Base-by-base conservation (phyloP, 2,888 invertebrate species). In the Xestia sexstrigata region DNA sequence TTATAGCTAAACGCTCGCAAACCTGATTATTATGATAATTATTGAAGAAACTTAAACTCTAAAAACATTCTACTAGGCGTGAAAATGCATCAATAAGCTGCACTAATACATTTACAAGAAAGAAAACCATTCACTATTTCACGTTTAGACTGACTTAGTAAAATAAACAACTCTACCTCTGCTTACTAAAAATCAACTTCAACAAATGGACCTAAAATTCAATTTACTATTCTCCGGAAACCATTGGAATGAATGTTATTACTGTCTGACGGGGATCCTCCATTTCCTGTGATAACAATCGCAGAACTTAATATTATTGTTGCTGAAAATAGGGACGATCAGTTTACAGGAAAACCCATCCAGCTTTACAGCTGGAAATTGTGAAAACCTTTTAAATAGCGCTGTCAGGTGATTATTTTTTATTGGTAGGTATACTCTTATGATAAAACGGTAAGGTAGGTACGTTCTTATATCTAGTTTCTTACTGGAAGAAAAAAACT, bases 191-290 rank as follows among this genome's bases (percentile, higher is more conserved):
- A 82, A 80, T 45, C 58, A 78, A 60, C 58, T n/a, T 49, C 42
- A 11, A 20, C 23, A 62, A 80, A 79, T 65, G 39, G 65, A 80
- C 39, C 39, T 49, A 47, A 52, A 73, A 69, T 49, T 84, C 69
- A 62, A 81, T 84, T 73, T 60, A 69, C 63, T 79, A 67, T 52
- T 45, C 68, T 55, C 63, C 80, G 65, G 69, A 80, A 84, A 26
- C 45, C 26, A 79, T 63, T 49, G 63, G 39, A 78, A 83, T 69
- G 42, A 70, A 70, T 83, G 67, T 81, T 81, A 70, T 70, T 68
- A 26, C 62, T 70, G 11, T 49, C 58, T 55, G 17, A 70, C 62
- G 45, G 52, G n/a, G 71, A 58, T 60, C n/a, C 74, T 84, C 74
- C 42, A 79, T 70, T 79, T 79, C 55, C 26, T 55, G 67, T n/a